Percentiles rank a stretch among this genome's conserved stretches.
These are phyloP conservation scores for Zapus hudsonius DNA, from an alignment of 2,113 vertebrate genomes.

Conservation along the genomic window DNA sequence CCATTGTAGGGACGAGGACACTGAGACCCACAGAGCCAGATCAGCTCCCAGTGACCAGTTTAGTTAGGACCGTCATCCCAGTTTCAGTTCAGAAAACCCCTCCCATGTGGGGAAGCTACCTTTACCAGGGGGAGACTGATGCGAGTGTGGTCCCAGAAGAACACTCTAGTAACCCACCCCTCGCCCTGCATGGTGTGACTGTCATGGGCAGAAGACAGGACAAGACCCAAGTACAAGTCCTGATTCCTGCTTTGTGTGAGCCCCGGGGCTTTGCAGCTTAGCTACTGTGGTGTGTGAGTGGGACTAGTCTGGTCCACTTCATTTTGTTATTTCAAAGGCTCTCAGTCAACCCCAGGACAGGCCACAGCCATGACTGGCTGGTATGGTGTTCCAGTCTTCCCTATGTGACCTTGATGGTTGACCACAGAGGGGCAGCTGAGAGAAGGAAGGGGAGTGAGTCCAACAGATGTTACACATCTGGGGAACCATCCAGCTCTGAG, in stretches of 20 bases:
- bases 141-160: background rate
- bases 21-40: background rate
- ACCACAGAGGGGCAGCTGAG: background rate
- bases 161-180: no score
- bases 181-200: no score
- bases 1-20: background rate
- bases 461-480: background rate
- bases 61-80: no score
- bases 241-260: background rate
- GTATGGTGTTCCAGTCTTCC: fast-evolving
- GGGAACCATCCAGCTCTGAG: fast-evolving
- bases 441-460: background rate
- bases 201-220: fast-evolving
- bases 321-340: background rate
- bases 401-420: background rate
- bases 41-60: background rate
- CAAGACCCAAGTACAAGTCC: background rate
- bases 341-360: background rate
- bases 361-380: fast-evolving
- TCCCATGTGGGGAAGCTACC: background rate
- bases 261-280: fast-evolving
- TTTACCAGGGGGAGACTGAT: background rate
- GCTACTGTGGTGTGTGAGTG: background rate
- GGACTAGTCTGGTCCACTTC: background rate
- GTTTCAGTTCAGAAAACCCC: background rate